Conservation (phyloP, 2,888 invertebrate species). For the Melanotus villosus region DNA sequence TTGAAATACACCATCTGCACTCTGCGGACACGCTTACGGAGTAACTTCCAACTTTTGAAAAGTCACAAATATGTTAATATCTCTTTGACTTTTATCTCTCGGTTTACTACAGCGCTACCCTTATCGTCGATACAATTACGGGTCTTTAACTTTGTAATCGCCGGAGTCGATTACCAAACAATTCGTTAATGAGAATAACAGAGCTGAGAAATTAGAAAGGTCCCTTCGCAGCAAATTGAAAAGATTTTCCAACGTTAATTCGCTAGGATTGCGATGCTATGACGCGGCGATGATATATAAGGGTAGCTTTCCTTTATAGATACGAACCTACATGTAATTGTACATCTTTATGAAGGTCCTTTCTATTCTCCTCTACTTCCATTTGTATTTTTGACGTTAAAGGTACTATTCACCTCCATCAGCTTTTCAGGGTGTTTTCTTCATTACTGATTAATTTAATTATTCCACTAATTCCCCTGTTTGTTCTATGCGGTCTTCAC, state of each 20-base stretch:
- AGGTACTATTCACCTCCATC: constrained; percentile 26
- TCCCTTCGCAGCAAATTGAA: constrained; percentile 34
- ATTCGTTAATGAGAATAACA: constrained; percentile 19
- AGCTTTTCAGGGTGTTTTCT: constrained; percentile 19
- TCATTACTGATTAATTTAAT: constrained; percentile 36
- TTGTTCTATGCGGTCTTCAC: too few species aligned
- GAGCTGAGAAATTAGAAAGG: constrained; percentile 30
- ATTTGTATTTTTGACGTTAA: constrained; percentile 27
- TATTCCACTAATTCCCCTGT: constrained; percentile 24
- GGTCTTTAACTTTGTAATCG: not conserved
- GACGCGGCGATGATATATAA: constrained; percentile 31
- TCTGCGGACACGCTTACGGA: constrained; percentile 51
- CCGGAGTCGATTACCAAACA: constrained; percentile 2
- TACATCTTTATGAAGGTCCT: constrained; percentile 23
- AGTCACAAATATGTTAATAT: constrained; percentile 54
- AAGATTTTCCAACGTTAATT: constrained; percentile 36
- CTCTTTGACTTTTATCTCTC: constrained; percentile 42
- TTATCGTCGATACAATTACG: not conserved
- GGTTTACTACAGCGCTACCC: not conserved
- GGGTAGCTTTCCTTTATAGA: constrained; percentile 5
- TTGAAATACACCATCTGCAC: constrained; percentile 55
- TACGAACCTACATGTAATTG: constrained; percentile 32
- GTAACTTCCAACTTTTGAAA: constrained; percentile 50
- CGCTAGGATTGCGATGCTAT: constrained; percentile 26
- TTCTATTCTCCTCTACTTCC: constrained; percentile 15